phyloP scores from a whole-genome alignment of 2,888 invertebrate genomes.

The Hetaerina titia region DNA sequence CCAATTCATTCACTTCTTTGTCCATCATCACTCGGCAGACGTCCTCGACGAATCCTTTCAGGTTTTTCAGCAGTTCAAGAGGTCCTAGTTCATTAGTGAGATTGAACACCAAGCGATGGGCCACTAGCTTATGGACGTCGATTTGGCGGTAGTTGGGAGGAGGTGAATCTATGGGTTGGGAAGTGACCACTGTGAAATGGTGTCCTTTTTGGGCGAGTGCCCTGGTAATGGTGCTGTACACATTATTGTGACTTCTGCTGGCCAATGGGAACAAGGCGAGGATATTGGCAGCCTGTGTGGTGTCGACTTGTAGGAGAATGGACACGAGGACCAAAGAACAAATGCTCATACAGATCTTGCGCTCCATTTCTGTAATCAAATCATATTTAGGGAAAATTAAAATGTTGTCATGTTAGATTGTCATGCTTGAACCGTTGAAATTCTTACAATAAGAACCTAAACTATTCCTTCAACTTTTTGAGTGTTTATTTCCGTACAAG shows the following conservation, averaged over 20 bases:
- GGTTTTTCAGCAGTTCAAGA: neutral
- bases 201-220: constrained; percentile 69
- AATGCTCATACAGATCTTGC: neutral
- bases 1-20: constrained; percentile 70
- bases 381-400: too few species aligned
- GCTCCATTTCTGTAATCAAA: neutral
- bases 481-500: too few species aligned
- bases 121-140: neutral
- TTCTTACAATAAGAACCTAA: too few species aligned
- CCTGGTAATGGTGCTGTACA: constrained; percentile 60
- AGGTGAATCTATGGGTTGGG: constrained; percentile 51
- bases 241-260: constrained; percentile 64
- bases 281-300: constrained; percentile 41
- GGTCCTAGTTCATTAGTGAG: constrained; percentile 57
- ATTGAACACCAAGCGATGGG: constrained; percentile 22
- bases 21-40: constrained; percentile 69
- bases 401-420: too few species aligned
- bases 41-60: constrained; percentile 70
- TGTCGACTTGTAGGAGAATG: neutral
- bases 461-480: too few species aligned
- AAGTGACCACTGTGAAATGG: constrained; percentile 67
- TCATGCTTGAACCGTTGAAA: too few species aligned
- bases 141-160: constrained; percentile 64
- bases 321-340: neutral
- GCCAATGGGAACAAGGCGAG: constrained; percentile 56